Percentiles rank a stretch among this genome's conserved stretches.
Conservation (phyloP, 2,888 invertebrate genomes). For the Drosophila acutilabella region DNA sequence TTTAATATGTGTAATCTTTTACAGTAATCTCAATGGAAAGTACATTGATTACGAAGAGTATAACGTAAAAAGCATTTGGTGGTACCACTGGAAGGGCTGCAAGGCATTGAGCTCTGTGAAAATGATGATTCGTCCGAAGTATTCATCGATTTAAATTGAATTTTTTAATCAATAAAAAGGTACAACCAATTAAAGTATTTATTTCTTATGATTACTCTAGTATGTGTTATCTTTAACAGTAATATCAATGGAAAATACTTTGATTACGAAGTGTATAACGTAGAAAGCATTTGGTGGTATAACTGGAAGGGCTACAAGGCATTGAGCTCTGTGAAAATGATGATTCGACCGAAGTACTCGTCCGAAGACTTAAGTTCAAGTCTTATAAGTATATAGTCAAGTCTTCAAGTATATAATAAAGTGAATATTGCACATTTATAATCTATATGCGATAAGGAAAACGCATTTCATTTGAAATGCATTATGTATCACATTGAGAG, state of each 20-base stretch:
- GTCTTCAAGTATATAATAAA: background rate
- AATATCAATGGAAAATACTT: slow-evolving; percentile 38
- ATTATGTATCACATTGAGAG: slow-evolving; percentile 23
- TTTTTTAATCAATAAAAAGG: background rate
- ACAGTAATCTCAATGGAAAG: slow-evolving; percentile 40
- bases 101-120: slow-evolving; percentile 10
- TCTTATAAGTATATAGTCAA: too few relatives aligned
- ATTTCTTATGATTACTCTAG: too few relatives aligned
- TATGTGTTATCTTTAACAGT: slow-evolving; percentile 9
- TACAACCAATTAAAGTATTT: too few relatives aligned
- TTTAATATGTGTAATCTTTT: background rate
- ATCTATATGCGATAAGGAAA: background rate
- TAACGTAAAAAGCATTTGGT: slow-evolving; percentile 26
- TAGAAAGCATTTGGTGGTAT: slow-evolving; percentile 37
- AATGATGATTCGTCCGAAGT: slow-evolving; percentile 37
- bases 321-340: slow-evolving; percentile 30
- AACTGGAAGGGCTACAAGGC: slow-evolving; percentile 9
- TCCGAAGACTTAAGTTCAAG: background rate
- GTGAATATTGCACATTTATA: background rate
- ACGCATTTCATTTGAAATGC: slow-evolving; percentile 20
- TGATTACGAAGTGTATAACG: fast-evolving
- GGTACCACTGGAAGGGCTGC: slow-evolving; percentile 32
- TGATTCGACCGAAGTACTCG: slow-evolving; percentile 32
- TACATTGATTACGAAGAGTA: background rate
- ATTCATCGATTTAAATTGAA: background rate